Conservation (phyloP, 2,113 vertebrate species). For the Calyptommatus sinebrachiatus region DNA sequence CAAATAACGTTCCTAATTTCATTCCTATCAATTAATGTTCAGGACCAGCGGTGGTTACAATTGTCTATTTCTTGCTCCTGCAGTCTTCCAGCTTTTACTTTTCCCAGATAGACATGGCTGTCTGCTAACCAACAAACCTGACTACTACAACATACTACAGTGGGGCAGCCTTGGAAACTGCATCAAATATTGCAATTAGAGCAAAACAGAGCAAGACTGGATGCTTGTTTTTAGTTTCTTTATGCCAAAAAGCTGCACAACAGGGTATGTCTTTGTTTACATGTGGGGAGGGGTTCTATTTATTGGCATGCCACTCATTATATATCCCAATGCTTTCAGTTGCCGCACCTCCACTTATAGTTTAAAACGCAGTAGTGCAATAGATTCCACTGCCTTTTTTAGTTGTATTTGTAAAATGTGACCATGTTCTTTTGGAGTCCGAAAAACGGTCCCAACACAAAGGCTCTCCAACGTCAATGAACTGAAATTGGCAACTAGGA, state of each 20-base stretch:
- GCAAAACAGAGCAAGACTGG: too few relatives aligned
- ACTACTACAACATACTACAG: too few relatives aligned
- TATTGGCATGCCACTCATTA: neutral
- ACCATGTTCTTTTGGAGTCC: too few relatives aligned
- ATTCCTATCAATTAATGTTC: too few relatives aligned
- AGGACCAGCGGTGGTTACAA: too few relatives aligned
- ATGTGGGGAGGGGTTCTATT: neutral
- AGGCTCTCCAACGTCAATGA: neutral
- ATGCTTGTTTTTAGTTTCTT: neutral
- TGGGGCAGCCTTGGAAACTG: too few relatives aligned
- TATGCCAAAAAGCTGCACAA: neutral
- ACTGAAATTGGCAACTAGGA: neutral
- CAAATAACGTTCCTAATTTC: too few relatives aligned
- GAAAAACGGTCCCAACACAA: constrained; percentile 7
- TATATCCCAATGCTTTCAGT: neutral
- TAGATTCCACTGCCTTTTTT: neutral
- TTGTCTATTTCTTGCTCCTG: too few relatives aligned
- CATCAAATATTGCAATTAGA: too few relatives aligned
- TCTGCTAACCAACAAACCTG: too few relatives aligned
- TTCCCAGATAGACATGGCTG: too few relatives aligned
- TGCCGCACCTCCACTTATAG: neutral
- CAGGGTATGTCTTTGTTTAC: neutral
- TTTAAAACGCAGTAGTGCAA: neutral
- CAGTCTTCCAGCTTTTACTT: too few relatives aligned
- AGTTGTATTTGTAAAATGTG: neutral